A percentile compares a stretch with the other conserved stretches of the same genome.
Conservation (phyloP, 2,797 vertebrate genomes). For the Coregonus ussuriensis region DNA sequence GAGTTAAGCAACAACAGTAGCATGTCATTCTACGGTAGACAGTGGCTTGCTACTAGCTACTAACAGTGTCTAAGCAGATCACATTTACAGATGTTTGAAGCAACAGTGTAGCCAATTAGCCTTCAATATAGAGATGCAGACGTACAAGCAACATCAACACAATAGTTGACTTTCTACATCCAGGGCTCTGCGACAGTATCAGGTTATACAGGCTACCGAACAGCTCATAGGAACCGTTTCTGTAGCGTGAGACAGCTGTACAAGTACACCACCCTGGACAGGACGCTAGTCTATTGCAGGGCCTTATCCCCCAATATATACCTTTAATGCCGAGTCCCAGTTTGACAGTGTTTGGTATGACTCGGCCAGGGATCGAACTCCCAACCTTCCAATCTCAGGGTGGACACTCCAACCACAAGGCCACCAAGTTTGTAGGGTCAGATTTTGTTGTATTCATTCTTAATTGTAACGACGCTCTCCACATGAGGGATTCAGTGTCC, state of each 20-base stretch:
- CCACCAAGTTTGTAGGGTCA: not conserved
- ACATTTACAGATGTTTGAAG: slow-evolving; percentile 28
- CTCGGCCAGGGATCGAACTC: no score
- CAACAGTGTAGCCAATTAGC: slow-evolving; percentile 44
- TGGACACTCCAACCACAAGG: not conserved
- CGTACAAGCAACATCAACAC: no score
- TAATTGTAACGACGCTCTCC: not conserved
- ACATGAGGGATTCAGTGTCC: not conserved
- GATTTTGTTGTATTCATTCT: not conserved
- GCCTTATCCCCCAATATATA: no score
- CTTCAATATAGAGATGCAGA: not conserved
- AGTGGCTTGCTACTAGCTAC: not conserved
- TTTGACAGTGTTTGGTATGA: not conserved
- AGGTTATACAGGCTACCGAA: no score
- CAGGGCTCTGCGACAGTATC: no score
- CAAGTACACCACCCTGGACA: no score
- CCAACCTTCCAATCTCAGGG: not conserved
- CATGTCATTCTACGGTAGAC: slow-evolving; percentile 25
- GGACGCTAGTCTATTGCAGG: no score
- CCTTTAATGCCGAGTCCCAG: no score
- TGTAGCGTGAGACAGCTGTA: no score
- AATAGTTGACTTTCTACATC: no score
- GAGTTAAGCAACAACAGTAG: slow-evolving; percentile 26
- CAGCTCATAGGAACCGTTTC: no score
- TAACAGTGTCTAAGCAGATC: slow-evolving; percentile 13